phyloP scores from a whole-genome alignment of 2,888 invertebrate genomes.

The Allacma fusca region DNA sequence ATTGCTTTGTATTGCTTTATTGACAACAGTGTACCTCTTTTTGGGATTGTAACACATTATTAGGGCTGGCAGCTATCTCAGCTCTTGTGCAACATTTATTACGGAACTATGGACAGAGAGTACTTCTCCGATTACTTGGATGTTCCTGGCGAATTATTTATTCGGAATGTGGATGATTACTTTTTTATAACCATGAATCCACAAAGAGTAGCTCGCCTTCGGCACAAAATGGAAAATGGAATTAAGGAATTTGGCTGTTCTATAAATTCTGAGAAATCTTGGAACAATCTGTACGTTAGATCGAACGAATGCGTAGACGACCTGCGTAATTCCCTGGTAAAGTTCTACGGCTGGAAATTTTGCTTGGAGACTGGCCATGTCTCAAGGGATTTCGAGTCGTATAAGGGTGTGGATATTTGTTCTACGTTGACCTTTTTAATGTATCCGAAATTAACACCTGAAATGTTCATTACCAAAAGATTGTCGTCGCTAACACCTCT shows the following conservation, averaged over 20 bases:
- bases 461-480: slow-evolving; percentile 48
- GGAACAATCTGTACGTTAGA: slow-evolving; percentile 45
- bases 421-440: slow-evolving; percentile 48
- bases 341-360: slow-evolving; percentile 57
- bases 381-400: slow-evolving; percentile 50
- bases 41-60: neutral
- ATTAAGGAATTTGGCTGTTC: slow-evolving; percentile 39
- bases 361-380: slow-evolving; percentile 53
- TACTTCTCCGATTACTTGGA: slow-evolving; percentile 45
- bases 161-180: slow-evolving; percentile 56
- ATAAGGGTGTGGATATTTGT: slow-evolving; percentile 50
- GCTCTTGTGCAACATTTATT: slow-evolving; percentile 55
- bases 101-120: slow-evolving; percentile 52
- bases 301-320: neutral
- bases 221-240: slow-evolving; percentile 42
- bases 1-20: neutral
- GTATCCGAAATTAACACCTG: slow-evolving; percentile 29
- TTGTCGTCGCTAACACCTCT: slow-evolving; percentile 47
- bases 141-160: slow-evolving; percentile 48
- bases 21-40: neutral
- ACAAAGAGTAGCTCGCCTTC: slow-evolving; percentile 40
- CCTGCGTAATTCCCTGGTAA: slow-evolving; percentile 32
- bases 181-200: slow-evolving; percentile 50
- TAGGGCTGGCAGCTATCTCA: slow-evolving; percentile 57
- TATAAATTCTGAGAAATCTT: slow-evolving; percentile 47